phyloP scores from a whole-genome alignment of 1,140 invertebrate genomes.

The Reticulitermes speratus region DNA sequence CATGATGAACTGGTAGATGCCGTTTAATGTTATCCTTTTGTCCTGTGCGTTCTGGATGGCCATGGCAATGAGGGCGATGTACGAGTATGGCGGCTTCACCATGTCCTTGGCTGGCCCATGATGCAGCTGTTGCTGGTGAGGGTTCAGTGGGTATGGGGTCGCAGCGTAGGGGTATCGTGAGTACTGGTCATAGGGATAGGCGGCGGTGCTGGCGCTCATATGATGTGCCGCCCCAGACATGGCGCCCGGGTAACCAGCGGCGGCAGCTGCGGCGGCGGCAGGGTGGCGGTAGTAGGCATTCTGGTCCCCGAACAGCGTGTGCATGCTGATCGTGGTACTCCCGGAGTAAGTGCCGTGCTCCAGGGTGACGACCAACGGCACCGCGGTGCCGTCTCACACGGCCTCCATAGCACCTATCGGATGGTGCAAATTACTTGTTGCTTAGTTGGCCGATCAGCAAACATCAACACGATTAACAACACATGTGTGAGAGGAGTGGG shows the following conservation, averaged over 20 bases:
- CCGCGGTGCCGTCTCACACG: background rate
- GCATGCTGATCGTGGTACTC: slow-evolving; percentile 58
- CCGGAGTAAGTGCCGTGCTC: slow-evolving; percentile 24
- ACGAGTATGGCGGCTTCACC: slow-evolving; percentile 97
- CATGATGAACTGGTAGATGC: slow-evolving; percentile 99
- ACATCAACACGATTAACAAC: background rate
- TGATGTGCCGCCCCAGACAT: slow-evolving; percentile 53
- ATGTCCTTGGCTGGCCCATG: slow-evolving; percentile 72
- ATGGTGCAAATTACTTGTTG: background rate
- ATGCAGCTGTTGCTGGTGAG: slow-evolving; percentile 65
- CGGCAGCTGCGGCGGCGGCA: slow-evolving; percentile 44
- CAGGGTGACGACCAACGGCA: slow-evolving; percentile 17
- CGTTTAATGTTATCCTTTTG: slow-evolving; percentile 93
- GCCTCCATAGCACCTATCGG: background rate
- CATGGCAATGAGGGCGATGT: slow-evolving; percentile 98
- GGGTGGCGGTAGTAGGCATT: slow-evolving; percentile 66
- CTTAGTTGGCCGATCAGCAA: slow-evolving; percentile 2
- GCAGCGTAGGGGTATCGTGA: slow-evolving; percentile 68
- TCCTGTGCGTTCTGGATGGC: slow-evolving; percentile 92
- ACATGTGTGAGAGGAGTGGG: background rate
- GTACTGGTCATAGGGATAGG: slow-evolving; percentile 71
- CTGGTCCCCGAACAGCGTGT: slow-evolving; percentile 82
- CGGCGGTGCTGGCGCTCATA: slow-evolving; percentile 46
- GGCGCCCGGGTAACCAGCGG: slow-evolving; percentile 46
- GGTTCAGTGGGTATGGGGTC: slow-evolving; percentile 54